These are phyloP conservation scores for Zele albiditarsus DNA, from an alignment of 2,888 invertebrate genomes.

Conservation along the genomic window DNA sequence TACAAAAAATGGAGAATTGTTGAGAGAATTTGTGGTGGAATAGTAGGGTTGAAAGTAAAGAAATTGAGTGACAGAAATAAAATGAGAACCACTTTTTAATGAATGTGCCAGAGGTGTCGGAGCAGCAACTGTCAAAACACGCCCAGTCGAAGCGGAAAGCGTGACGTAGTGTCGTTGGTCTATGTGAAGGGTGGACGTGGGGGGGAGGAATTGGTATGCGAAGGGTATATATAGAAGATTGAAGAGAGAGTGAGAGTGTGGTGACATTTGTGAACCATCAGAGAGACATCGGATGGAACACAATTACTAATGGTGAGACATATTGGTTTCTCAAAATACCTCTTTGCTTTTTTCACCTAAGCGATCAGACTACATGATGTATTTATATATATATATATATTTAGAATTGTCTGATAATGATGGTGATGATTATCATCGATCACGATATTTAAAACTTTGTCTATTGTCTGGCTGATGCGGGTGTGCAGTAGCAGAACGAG, in stretches of 20 bases:
- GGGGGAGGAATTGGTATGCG: conserved; percentile 33
- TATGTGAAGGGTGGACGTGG: conserved; percentile 44
- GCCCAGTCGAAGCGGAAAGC: conserved; percentile 57
- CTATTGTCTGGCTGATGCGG: not conserved
- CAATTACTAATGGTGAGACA: conserved; percentile 26
- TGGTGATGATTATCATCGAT: conserved; percentile 26
- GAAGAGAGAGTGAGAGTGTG: conserved; percentile 24
- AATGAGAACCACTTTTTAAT: conserved; percentile 71
- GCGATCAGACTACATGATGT: not conserved
- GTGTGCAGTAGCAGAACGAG: no score
- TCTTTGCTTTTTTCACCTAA: conserved; percentile 16
- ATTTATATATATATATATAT: not conserved
- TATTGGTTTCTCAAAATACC: conserved; percentile 22
- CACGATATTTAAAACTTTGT: not conserved
- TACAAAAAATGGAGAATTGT: no score
- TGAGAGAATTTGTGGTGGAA: not conserved
- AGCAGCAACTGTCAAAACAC: conserved; percentile 73
- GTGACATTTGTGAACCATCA: conserved; percentile 38
- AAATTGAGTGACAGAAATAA: not conserved
- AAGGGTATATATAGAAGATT: conserved; percentile 32
- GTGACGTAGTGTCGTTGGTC: conserved; percentile 46
- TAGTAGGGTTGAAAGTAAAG: conserved; percentile 13
- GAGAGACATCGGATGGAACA: conserved; percentile 24
- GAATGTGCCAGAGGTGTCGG: conserved; percentile 72
- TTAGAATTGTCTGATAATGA: not conserved